Base-by-base conservation (phyloP, 2,888 invertebrate genomes). In the Ennomos fuscantarius region DNA sequence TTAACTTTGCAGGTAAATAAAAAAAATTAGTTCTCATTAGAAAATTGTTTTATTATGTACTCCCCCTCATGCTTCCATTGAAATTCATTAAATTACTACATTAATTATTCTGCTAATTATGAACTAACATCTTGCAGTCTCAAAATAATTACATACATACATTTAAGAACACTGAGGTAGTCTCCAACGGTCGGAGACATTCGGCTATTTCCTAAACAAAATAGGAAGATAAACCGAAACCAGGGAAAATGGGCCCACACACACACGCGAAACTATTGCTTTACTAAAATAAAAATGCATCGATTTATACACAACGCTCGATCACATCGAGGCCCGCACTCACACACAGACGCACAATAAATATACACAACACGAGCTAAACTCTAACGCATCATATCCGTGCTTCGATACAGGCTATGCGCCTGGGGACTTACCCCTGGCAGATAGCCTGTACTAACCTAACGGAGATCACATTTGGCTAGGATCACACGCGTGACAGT, bases 61-160 rank as follows among this genome's bases (percentile, higher is more conserved):
- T 89, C 88, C 69, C 87, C 69, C 87, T 86, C 76, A 62, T 81
- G 84, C 87, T 84, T 84, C 85, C 78, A 79, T 83, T 79, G 78
- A 84, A 84, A 83, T 84, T 81, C 74, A 81, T 84, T 71, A 71
- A 84, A 82, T 84, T 87, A 81, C 87, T 86, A 89, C 89, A 87
- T 88, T 58, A 86, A 87, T 88, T 86, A 84, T 73, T 81, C 76
- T 79, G 82, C 86, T 89, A 89, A 89, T 91, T 91, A 91, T 82
- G 73, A 89, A 80, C 91, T 92, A 91, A 89, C 87, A 88, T 84
- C 86, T 85, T 87, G 91, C 91, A 92, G 91, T 92, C 91, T 92
- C 90, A 89, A 82, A 86, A 86, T 81, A 85, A 87, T 88, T 88
- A 87, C 86, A 87, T 86, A 84, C 84, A 86, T 82, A 84, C 82